Base-by-base conservation (phyloP, 2,113 vertebrate species). In the Cariama cristata region DNA sequence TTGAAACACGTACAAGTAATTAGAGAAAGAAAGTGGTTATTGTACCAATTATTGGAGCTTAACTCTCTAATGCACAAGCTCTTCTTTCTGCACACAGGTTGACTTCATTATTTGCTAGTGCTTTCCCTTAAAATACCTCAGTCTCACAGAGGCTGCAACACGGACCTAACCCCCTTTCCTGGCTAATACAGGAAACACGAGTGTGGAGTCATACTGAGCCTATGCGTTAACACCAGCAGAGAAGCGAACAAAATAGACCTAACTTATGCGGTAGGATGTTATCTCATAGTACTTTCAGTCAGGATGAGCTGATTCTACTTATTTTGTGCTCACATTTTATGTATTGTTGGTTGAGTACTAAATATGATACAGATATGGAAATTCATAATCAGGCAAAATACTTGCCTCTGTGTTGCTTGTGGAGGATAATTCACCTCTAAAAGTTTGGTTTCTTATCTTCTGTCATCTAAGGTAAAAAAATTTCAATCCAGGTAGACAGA, bases 241-340 rank as follows among this genome's bases (percentile, higher is more conserved):
- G 15, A 69, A 18, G 12, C 15, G 35, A 79, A 52, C 9, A 72
- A 79, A 40, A 22, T 6, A 68, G 24, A 40, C 9, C 7, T 77
- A 55, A 53, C 3, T 30, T n/a, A 16, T 13, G 13, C 0, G 1
- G 21, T 24, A 47, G 30, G 8, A 9, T 22, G 15, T 8, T 66
- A 64, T 45, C 53, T 79, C 38, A 23, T 4, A 45, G 22, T 13
- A 27, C 14, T 50, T 56, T 26, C 60, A 22, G 15, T 69, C 22
- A 42, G 24, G 30, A 27, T 33, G 12, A 83, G 26, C 3, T 40
- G 15, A 26, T 69, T 58, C 14, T 49, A 13, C 44, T n/a, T 53
- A 32, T 44, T 53, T 69, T 64, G 9, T 24, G 12, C 27, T 53
- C 28, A 27, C 15, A 6, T 74, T 63, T 71, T 75, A 38, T 15